These are phyloP conservation scores for Monarcha castaneiventris DNA, from an alignment of 2,113 vertebrate genomes.

Conservation along the genomic window DNA sequence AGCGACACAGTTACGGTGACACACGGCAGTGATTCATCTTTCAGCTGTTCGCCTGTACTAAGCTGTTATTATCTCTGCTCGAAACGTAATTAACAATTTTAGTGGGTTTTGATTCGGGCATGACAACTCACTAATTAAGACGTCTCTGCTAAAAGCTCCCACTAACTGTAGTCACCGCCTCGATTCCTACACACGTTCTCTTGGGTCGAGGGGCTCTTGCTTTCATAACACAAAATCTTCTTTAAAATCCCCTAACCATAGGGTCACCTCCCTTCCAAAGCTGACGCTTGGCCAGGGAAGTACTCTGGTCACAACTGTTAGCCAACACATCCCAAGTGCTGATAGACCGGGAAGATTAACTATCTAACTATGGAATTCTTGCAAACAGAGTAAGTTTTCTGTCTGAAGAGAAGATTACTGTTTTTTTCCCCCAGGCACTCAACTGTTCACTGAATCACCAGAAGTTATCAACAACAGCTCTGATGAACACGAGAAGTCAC, in stretches of 20 bases:
- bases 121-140: not conserved
- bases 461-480: not conserved
- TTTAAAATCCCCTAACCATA: not conserved
- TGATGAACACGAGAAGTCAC: not conserved
- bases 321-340: not conserved
- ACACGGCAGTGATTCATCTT: not conserved
- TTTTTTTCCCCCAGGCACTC: not conserved
- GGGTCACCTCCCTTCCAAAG: not conserved
- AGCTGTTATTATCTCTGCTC: not conserved
- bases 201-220: not conserved
- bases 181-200: not conserved
- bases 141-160: not conserved
- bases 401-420: not conserved
- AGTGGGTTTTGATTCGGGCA: not conserved
- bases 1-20: not conserved
- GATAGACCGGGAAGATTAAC: not conserved
- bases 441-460: not conserved
- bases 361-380: not conserved
- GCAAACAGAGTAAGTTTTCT: not conserved
- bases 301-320: not conserved
- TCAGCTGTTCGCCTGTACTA: not conserved
- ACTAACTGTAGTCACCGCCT: not conserved
- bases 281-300: not conserved
- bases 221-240: not conserved
- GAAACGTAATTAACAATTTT: not conserved